phyloP scores from a whole-genome alignment of 64 coral and sea anemone genomes.

The Porites australiensis region DNA sequence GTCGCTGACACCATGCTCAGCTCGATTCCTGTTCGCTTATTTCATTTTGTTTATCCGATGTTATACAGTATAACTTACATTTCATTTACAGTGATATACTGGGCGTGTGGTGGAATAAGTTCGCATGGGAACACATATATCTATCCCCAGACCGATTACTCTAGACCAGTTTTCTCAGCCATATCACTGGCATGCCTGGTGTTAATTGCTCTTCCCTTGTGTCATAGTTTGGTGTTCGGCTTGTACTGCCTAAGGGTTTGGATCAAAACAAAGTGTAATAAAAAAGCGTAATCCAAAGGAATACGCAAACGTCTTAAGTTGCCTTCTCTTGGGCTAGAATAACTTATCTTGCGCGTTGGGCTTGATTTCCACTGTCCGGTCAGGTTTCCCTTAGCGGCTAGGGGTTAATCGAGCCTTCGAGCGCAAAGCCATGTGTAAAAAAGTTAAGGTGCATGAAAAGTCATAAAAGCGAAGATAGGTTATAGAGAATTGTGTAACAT shows the following conservation, averaged over 20 bases:
- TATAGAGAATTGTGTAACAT: too few relatives aligned
- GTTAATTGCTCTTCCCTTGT: conserved; percentile 21
- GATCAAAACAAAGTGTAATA: neutral
- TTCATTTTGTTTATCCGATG: conserved; percentile 50
- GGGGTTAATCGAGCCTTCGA: too few relatives aligned
- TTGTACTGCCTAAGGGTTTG: conserved; percentile 22
- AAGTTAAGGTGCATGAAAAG: too few relatives aligned
- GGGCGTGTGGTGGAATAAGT: conserved; percentile 35
- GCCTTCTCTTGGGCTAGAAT: too few relatives aligned
- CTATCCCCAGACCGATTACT: conserved; percentile 49
- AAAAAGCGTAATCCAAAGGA: neutral
- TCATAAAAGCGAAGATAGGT: too few relatives aligned
- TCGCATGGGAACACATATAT: neutral
- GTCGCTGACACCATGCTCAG: conserved; percentile 44
- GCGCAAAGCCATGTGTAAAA: too few relatives aligned
- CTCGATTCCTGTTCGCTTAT: conserved; percentile 42
- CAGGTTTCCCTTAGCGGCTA: too few relatives aligned
- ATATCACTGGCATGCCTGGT: conserved; percentile 7
- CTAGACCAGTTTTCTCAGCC: conserved; percentile 7
- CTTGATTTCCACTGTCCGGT: too few relatives aligned
- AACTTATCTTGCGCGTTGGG: too few relatives aligned
- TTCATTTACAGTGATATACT: conserved; percentile 46
- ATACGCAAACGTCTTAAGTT: neutral
- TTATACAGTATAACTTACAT: conserved; percentile 33
- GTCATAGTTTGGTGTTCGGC: conserved; percentile 3